A percentile compares a stretch with the other conserved stretches of the same genome.
Evolutionary conservation across 2,888 invertebrate genomes (phyloP).

Genomic region (Ectemnius cavifrons): DNA sequence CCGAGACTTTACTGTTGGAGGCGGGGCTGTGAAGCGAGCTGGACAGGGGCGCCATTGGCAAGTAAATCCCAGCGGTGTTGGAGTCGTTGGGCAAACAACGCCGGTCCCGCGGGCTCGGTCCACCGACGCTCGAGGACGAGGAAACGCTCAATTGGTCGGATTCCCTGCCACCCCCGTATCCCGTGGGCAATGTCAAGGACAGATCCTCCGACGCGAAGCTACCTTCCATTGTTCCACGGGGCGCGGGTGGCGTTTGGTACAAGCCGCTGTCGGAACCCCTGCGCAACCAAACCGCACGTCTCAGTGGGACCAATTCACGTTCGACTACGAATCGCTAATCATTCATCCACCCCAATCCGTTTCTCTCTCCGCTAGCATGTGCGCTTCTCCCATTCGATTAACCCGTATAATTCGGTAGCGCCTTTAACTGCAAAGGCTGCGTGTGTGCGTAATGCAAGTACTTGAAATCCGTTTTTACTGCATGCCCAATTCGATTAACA

Average conservation of each 20-base stretch:
- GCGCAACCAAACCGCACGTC: slow-evolving; percentile 60
- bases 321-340: slow-evolving; percentile 42
- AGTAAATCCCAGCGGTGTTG: slow-evolving; percentile 78
- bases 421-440: slow-evolving; percentile 15
- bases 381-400: background rate
- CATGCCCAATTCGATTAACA: too few species aligned
- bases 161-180: slow-evolving; percentile 79
- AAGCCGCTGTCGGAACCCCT: slow-evolving; percentile 82
- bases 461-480: too few species aligned
- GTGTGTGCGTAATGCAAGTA: too few species aligned
- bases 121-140: slow-evolving; percentile 82
- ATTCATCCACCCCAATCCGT: slow-evolving; percentile 21
- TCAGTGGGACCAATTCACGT: slow-evolving; percentile 51
- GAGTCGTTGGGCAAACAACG: slow-evolving; percentile 79
- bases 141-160: slow-evolving; percentile 83
- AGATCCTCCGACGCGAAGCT: slow-evolving; percentile 81
- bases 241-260: slow-evolving; percentile 80
- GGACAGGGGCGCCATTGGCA: slow-evolving; percentile 81
- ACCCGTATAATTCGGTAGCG: slow-evolving; percentile 19
- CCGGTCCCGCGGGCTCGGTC: slow-evolving; percentile 78
- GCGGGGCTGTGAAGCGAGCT: slow-evolving; percentile 80
- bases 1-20: slow-evolving; percentile 83
- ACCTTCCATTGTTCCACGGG: slow-evolving; percentile 80
- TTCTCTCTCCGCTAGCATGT: slow-evolving; percentile 10
- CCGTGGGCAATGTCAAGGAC: slow-evolving; percentile 75